Percentiles rank a stretch among this genome's conserved stretches.
Conservation (phyloP, 2,113 vertebrate species). For the Hipposideros armiger region DNA sequence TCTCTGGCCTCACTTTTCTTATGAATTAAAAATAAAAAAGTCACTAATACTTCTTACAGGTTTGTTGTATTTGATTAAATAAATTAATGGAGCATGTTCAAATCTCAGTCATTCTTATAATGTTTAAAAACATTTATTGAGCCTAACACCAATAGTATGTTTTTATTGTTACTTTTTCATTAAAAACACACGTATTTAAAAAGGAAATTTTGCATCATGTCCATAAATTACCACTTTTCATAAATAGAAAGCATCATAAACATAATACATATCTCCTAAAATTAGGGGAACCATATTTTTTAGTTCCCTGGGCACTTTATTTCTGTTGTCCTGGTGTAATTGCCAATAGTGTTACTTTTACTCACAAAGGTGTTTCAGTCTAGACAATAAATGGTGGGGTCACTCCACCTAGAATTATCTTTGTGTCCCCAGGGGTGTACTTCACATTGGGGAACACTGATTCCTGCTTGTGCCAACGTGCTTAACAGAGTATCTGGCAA, state of each 20-base stretch:
- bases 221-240: background rate
- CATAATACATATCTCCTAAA: background rate
- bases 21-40: background rate
- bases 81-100: background rate
- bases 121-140: background rate
- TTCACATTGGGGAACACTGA: background rate
- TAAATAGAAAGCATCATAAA: conserved; percentile 35
- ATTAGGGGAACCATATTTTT: background rate
- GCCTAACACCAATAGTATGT: background rate
- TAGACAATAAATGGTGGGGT: background rate
- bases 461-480: background rate
- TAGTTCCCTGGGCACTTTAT: background rate
- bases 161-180: background rate
- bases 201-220: background rate
- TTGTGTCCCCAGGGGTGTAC: background rate
- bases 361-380: background rate
- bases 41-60: background rate
- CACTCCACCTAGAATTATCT: background rate
- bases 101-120: background rate
- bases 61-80: background rate
- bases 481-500: background rate
- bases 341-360: background rate
- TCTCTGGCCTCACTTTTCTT: background rate
- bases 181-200: conserved; percentile 27
- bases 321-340: background rate